Percentiles rank a stretch among this genome's conserved stretches.
Evolutionary conservation across 2,113 vertebrate genomes (phyloP).

Genomic region (Echinops telfairi): DNA sequence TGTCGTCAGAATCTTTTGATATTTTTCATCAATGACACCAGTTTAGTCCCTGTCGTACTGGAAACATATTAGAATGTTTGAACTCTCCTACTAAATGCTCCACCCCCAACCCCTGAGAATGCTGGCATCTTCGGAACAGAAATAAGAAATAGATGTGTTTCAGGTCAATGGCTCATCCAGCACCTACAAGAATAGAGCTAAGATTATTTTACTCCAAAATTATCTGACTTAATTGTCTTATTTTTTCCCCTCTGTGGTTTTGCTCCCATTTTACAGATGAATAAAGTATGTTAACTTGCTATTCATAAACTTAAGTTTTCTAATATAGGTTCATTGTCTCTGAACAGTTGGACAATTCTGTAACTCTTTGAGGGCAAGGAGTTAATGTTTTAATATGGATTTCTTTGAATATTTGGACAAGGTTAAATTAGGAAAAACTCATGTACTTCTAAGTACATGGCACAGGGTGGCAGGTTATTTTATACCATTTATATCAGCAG

Average conservation of each 20-base stretch:
- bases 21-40: neutral
- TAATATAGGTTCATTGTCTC: neutral
- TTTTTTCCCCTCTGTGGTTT: slow-evolving; percentile 5
- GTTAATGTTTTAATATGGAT: neutral
- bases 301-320: neutral
- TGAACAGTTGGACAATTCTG: neutral
- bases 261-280: neutral
- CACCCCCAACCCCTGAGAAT: neutral
- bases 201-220: neutral
- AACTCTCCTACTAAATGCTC: slow-evolving; percentile 1
- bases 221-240: neutral
- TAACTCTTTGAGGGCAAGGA: neutral
- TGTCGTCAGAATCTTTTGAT: slow-evolving; percentile 1
- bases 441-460: neutral
- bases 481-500: neutral
- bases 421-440: neutral
- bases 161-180: neutral
- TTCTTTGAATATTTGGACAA: neutral
- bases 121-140: neutral
- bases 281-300: neutral
- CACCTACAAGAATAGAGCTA: neutral
- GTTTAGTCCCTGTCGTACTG: neutral
- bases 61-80: neutral
- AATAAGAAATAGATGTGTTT: neutral
- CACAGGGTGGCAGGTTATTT: neutral